Percentiles rank a stretch among this genome's conserved stretches.
phyloP scores from a whole-genome alignment of 2,113 vertebrate species.

The Pachycephala philippinensis region DNA sequence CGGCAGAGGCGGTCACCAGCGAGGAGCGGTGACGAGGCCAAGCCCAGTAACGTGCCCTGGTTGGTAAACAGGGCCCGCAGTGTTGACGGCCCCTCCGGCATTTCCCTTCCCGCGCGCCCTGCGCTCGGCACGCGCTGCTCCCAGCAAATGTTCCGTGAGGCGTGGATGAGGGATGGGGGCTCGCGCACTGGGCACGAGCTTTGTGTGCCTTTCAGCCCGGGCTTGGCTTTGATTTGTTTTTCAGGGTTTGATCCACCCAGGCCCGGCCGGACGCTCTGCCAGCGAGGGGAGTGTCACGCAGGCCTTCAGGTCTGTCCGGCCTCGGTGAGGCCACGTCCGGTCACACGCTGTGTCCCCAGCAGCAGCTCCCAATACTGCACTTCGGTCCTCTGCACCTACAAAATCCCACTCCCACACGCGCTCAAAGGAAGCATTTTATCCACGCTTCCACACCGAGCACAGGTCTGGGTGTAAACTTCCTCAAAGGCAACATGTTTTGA shows the following conservation, averaged over 20 bases:
- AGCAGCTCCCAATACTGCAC: neutral
- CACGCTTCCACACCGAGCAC: accelerated
- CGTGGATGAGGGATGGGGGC: neutral
- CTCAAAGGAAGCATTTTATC: neutral
- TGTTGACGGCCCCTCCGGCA: neutral
- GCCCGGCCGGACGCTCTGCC: neutral
- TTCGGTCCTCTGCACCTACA: neutral
- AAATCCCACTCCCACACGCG: neutral
- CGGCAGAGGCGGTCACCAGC: conserved; percentile 20
- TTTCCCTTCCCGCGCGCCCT: neutral
- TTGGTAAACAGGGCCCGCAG: conserved; percentile 11
- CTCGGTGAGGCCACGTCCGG: neutral
- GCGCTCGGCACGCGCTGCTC: neutral
- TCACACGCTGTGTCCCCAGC: accelerated
- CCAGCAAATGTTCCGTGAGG: neutral
- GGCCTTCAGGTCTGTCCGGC: neutral
- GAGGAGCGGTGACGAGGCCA: neutral
- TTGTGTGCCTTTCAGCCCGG: neutral
- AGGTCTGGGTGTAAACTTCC: neutral
- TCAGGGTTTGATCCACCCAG: neutral
- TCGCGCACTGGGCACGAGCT: accelerated
- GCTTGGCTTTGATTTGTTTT: neutral
- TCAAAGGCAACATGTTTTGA: neutral
- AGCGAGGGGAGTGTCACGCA: accelerated
- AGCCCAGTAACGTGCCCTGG: neutral